A percentile compares a stretch with the other conserved stretches of the same genome.
Conservation (phyloP, 2,888 invertebrate species). For the Callimorpha dominula region DNA sequence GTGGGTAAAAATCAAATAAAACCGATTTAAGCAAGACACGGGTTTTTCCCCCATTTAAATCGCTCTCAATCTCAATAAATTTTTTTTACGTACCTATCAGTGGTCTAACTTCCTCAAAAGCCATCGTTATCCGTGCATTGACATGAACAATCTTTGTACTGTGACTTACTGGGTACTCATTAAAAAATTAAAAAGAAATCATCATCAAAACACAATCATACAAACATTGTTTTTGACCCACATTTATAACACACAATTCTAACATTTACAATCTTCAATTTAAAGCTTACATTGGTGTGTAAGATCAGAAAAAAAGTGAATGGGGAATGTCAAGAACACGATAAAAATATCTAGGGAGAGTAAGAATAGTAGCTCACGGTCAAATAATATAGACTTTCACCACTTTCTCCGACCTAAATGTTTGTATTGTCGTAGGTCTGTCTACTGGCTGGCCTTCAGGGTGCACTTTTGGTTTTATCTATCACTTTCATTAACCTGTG, state of each 20-base stretch:
- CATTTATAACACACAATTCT: constrained; percentile 44
- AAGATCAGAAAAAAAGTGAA: constrained; percentile 60
- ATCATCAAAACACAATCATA: constrained; percentile 63
- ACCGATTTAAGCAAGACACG: background rate
- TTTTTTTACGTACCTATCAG: background rate
- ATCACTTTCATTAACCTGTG: constrained; percentile 78
- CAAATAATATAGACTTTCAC: constrained; percentile 77
- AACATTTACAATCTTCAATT: constrained; percentile 30
- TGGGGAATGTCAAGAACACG: constrained; percentile 68
- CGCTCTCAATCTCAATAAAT: background rate
- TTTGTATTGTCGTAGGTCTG: constrained; percentile 76
- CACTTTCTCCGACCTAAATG: constrained; percentile 81
- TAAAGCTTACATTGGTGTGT: constrained; percentile 55
- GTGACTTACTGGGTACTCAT: constrained; percentile 26
- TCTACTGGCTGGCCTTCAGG: constrained; percentile 76
- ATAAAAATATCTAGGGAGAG: constrained; percentile 74
- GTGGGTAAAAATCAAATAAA: background rate
- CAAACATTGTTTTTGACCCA: constrained; percentile 57
- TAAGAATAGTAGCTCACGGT: constrained; percentile 78
- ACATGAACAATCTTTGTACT: constrained; percentile 22
- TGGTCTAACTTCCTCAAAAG: background rate
- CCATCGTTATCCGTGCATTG: constrained; percentile 3
- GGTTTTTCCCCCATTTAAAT: background rate
- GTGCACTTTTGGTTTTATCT: constrained; percentile 80
- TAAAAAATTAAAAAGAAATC: constrained; percentile 60